These are phyloP conservation scores for Neosilurus mollespiculum DNA, from an alignment of 2,797 vertebrate genomes.

Conservation along the genomic window DNA sequence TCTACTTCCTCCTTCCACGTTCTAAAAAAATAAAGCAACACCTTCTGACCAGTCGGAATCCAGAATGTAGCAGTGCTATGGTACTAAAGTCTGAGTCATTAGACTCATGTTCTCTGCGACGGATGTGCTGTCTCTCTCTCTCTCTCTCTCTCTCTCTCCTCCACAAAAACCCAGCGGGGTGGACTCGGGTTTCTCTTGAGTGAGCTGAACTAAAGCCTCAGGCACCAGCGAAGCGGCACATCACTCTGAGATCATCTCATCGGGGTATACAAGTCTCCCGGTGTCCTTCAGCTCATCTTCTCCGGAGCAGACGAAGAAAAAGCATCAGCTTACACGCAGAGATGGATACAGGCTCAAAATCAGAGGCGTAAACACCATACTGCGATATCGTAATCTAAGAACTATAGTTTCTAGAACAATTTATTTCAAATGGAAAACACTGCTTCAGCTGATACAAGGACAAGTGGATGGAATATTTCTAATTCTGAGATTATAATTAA, in stretches of 20 bases:
- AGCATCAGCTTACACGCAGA: background rate
- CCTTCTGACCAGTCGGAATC: background rate
- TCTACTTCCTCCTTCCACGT: background rate
- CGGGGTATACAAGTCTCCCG: background rate
- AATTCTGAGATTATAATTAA: background rate
- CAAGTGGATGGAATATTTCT: background rate
- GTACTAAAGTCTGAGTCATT: background rate
- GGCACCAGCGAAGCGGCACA: conserved; percentile 4
- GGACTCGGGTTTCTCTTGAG: conserved; percentile 62
- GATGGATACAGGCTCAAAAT: background rate
- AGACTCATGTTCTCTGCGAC: background rate
- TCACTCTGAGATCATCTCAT: background rate
- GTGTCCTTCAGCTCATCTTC: conserved; percentile 10
- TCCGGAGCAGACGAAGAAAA: background rate
- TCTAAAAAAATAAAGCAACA: background rate
- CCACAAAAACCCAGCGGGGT: background rate
- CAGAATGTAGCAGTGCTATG: background rate
- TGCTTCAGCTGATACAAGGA: too few relatives aligned
- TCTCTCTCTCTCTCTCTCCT: background rate
- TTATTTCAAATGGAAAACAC: background rate
- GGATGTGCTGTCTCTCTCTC: background rate
- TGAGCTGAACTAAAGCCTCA: conserved; percentile 62
- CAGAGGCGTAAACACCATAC: background rate
- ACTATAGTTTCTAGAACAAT: too few relatives aligned
- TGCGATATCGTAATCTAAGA: background rate